Percentiles rank a stretch among this genome's conserved stretches.
These are phyloP conservation scores for Meriones psammophilus DNA, from an alignment of 2,797 vertebrate genomes.

Conservation along the genomic window DNA sequence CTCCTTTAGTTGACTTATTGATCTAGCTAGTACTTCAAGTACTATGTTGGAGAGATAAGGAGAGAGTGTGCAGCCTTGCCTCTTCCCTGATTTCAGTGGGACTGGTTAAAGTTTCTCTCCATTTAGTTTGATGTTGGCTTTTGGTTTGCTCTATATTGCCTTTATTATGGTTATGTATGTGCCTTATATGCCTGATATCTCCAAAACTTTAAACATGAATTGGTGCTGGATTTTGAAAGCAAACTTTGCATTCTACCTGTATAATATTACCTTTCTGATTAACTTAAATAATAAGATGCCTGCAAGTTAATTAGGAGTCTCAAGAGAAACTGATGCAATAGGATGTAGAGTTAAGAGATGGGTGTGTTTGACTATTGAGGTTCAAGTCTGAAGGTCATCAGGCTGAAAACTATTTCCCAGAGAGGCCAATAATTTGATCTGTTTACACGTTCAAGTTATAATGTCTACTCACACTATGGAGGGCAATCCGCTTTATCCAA, in stretches of 20 bases:
- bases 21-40: no score
- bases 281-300: conserved; percentile 1
- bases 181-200: no score
- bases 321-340: background rate
- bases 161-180: no score
- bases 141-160: no score
- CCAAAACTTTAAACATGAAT: no score
- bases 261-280: background rate
- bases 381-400: background rate
- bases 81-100: no score
- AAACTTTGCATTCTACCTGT: conserved; percentile 19
- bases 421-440: background rate
- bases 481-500: background rate
- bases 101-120: no score
- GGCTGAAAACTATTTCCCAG: background rate
- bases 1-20: no score
- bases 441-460: background rate
- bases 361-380: background rate
- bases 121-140: no score
- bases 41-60: no score
- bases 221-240: background rate
- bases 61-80: no score
- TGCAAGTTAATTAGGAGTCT: background rate
- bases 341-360: background rate
- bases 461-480: background rate